Conservation (phyloP, 2,797 vertebrate genomes). For the Eulemur coronatus region DNA sequence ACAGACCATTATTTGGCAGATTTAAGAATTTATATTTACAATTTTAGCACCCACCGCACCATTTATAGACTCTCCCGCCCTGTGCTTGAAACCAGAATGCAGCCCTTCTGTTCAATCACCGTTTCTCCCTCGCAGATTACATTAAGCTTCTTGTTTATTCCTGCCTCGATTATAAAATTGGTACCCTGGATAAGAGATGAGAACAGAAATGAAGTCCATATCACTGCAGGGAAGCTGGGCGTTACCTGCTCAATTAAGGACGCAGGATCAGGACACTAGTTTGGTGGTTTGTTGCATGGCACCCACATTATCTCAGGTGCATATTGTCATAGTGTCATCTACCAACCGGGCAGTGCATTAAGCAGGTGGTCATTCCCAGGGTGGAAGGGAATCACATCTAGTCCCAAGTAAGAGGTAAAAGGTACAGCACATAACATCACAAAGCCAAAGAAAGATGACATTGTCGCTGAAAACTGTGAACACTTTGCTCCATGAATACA, state of each 20-base stretch:
- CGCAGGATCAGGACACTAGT: background rate
- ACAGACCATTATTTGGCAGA: conserved; percentile 62
- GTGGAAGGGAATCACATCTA: background rate
- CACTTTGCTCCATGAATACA: background rate
- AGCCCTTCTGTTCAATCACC: background rate
- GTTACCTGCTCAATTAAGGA: background rate
- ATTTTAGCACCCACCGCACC: conserved; percentile 49
- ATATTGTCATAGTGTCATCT: background rate
- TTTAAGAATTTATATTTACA: conserved; percentile 78
- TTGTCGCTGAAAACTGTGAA: background rate
- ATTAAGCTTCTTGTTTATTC: conserved; percentile 79
- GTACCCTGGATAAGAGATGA: background rate
- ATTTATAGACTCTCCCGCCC: background rate
- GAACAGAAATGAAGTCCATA: background rate
- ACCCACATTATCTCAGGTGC: background rate
- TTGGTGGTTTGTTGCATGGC: background rate
- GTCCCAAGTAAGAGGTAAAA: background rate
- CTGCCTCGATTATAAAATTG: conserved; percentile 75
- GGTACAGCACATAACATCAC: background rate
- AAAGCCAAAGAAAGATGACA: background rate
- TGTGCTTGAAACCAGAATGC: conserved; percentile 9
- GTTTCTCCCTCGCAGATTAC: conserved; percentile 62
- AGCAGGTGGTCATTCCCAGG: background rate
- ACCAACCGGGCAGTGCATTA: background rate
- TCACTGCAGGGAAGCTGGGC: background rate